phyloP scores from a whole-genome alignment of 2,888 invertebrate genomes.

The Drosophila birchii region DNA sequence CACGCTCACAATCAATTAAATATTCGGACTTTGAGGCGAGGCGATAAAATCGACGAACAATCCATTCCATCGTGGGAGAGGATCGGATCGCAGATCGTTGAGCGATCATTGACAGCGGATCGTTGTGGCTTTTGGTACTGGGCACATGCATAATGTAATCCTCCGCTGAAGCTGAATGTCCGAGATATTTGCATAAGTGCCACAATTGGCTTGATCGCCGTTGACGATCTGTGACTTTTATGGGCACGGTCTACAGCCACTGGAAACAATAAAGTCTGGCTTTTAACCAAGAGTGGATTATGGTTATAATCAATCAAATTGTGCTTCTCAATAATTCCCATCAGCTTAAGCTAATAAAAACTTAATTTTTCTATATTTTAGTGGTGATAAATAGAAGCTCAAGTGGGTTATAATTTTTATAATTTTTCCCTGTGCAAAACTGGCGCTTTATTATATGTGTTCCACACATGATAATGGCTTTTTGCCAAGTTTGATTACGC shows the following conservation, averaged over 20 bases:
- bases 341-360: too few species aligned
- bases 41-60: slow-evolving; percentile 54
- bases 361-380: not conserved
- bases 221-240: slow-evolving; percentile 35
- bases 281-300: not conserved
- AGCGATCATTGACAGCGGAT: slow-evolving; percentile 56
- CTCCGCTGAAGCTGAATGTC: slow-evolving; percentile 27
- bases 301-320: not conserved
- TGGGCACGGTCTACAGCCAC: slow-evolving; percentile 28
- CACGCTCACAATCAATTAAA: slow-evolving; percentile 76
- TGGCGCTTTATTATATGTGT: slow-evolving; percentile 18
- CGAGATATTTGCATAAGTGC: slow-evolving; percentile 55
- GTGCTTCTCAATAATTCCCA: not conserved
- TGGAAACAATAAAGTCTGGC: not conserved
- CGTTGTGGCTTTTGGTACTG: slow-evolving; percentile 3
- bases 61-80: slow-evolving; percentile 38
- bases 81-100: slow-evolving; percentile 21
- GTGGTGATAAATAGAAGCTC: not conserved
- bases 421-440: slow-evolving; percentile 17
- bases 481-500: slow-evolving; percentile 70
- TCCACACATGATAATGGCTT: slow-evolving; percentile 65
- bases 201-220: slow-evolving; percentile 36
- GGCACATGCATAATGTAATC: slow-evolving; percentile 37
- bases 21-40: slow-evolving; percentile 57
- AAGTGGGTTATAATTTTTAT: not conserved